Evolutionary conservation across 2,113 vertebrate genomes (phyloP).

Genomic region (Mola mola): DNA sequence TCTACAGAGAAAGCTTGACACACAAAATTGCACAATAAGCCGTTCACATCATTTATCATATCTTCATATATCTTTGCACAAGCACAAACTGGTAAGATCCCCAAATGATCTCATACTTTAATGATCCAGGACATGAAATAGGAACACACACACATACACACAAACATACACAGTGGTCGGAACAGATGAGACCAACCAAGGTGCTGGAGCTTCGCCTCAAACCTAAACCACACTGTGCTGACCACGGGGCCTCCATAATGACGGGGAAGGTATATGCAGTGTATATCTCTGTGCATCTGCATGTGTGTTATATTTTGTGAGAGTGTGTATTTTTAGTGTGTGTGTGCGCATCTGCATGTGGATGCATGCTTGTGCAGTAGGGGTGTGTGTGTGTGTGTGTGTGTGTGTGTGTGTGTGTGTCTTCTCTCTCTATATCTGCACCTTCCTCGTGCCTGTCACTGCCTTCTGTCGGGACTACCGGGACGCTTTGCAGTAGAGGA

Average conservation of each 20-base stretch:
- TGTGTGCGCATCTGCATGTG: constrained; percentile 47
- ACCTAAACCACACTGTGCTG: constrained; percentile 59
- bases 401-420: too few relatives aligned
- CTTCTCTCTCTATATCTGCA: constrained; percentile 14
- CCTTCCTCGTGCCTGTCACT: constrained; percentile 19
- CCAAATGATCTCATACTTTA: constrained; percentile 49
- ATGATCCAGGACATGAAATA: constrained; percentile 22
- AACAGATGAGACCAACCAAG: constrained; percentile 25
- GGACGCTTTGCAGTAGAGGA: constrained; percentile 35
- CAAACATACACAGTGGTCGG: constrained; percentile 11
- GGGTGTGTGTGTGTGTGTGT: constrained; percentile 27
- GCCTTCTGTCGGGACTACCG: constrained; percentile 10
- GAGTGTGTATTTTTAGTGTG: constrained; percentile 24
- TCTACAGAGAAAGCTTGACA: too few relatives aligned
- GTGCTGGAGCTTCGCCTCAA: constrained; percentile 53
- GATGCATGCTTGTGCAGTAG: constrained; percentile 46
- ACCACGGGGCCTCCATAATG: constrained; percentile 59
- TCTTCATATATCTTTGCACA: constrained; percentile 10
- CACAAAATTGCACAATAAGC: too few relatives aligned
- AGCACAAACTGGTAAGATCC: constrained; percentile 28
- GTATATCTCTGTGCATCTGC: constrained; percentile 14
- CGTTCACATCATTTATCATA: too few relatives aligned
- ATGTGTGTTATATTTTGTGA: constrained; percentile 22
- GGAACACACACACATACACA: constrained; percentile 18
- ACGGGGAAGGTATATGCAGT: constrained; percentile 24